Evolutionary conservation across 2,113 vertebrate species (phyloP), one percentile per base, ranked within the genome.

Genomic region (Gulo gulo): DNA sequence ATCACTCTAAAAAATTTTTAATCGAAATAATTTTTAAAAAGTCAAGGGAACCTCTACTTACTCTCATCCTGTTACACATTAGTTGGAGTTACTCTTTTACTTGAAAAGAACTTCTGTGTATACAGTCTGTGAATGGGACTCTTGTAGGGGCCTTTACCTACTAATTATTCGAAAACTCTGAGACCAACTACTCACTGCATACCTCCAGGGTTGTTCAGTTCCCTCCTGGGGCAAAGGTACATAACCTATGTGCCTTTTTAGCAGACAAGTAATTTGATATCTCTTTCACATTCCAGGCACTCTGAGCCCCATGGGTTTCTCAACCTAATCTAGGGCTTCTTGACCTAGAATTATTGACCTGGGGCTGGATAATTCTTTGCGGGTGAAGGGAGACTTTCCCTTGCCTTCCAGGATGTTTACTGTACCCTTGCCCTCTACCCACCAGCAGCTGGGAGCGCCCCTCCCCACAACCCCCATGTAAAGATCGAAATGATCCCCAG

Each of bases 71-170:
- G 24, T 50, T 88, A 59, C n/a, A 13, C 24, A 74, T 94, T 96
- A 91, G n/a, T 71, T 73, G 59, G 81, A 36, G 65, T 95, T 96
- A 69, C 39, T 65, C 29, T 96, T 96, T 96, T 82, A 89, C 74
- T 80, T 67, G 24, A 92, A 97, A 95, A 82, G 81, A 57, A 71
- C 39, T 92, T 92, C 79, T 80, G 71, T 89, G 90, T 67, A 95
- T 95, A 80, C n/a, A 93, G 15, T 59, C 11, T 93, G 26, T 76
- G 61, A 91, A 76, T 80, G 16, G 18, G 50, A 92, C 21, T 80
- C 7, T 24, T 52, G 10, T 23, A 80, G 6, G 36, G 39, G 4
- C 10, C 23, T 91, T 82, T 45, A 42, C 16, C 61, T 73, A 79
- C 50, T 96, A 83, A 86, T 84, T 83, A 84, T 61, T 96, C 78